Evolutionary conservation across 37 sponge, comb jelly and placozoan species (phyloP).

Genomic region (Haliclona indistincta): DNA sequence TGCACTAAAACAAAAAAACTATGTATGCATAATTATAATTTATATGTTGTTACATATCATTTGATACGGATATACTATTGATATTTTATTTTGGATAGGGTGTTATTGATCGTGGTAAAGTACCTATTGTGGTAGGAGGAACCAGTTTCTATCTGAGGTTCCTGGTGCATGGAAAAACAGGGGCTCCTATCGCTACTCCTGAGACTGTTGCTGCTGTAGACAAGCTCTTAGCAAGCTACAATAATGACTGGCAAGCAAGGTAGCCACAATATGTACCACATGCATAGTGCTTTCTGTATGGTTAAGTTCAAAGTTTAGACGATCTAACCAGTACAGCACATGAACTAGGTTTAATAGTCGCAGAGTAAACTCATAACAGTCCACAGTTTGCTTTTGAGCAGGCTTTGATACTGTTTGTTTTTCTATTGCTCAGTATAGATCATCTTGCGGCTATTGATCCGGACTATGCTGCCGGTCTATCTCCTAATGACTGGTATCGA

Average conservation of each 20-base stretch:
- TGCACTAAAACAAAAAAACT: too few relatives aligned
- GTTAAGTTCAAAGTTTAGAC: neutral
- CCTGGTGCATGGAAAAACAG: conserved; percentile 46
- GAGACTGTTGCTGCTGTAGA: conserved; percentile 48
- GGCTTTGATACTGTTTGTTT: neutral
- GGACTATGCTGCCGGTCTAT: conserved; percentile 48
- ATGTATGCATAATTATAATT: too few relatives aligned
- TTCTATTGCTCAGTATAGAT: conserved; percentile 48
- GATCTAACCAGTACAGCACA: neutral
- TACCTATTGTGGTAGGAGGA: conserved; percentile 97
- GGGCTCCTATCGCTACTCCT: conserved; percentile 53
- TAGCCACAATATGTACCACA: conserved; percentile 9
- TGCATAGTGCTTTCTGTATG: neutral
- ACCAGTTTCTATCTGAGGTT: conserved; percentile 88
- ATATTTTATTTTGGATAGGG: too few relatives aligned
- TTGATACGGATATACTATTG: too few relatives aligned
- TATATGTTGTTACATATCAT: too few relatives aligned
- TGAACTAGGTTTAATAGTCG: too few relatives aligned
- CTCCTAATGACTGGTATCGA: conserved; percentile 69
- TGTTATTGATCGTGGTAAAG: conserved; percentile 58
- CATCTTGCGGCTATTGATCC: conserved; percentile 48
- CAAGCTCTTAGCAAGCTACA: conserved; percentile 27
- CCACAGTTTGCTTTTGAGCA: too few relatives aligned
- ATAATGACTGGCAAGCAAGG: conserved; percentile 64
- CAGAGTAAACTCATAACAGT: too few relatives aligned